Evolutionary conservation across 2,888 invertebrate genomes (phyloP).

Genomic region (Ophraella communa): DNA sequence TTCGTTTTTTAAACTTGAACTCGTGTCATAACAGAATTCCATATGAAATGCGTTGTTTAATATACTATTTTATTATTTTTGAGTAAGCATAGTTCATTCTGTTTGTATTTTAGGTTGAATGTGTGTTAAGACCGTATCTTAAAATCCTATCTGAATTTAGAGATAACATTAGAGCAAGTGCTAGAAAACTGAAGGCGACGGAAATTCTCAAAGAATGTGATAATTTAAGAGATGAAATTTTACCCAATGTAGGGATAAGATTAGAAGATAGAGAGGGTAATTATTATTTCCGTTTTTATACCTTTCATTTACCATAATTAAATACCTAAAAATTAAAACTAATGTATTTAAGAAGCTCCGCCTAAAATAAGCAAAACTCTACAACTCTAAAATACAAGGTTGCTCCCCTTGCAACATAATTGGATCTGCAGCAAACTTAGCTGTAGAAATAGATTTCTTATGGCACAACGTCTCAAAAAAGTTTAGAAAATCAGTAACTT

Average conservation of each 20-base stretch:
- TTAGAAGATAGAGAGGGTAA: slow-evolving; percentile 88
- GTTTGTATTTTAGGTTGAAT: slow-evolving; percentile 64
- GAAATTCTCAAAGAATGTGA: slow-evolving; percentile 88
- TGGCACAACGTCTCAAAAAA: too few relatives aligned
- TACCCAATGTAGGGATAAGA: slow-evolving; percentile 92
- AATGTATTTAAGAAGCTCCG: too few relatives aligned
- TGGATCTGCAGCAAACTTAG: too few relatives aligned
- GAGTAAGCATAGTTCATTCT: neutral
- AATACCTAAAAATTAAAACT: neutral
- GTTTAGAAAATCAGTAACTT: too few relatives aligned
- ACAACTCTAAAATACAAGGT: too few relatives aligned
- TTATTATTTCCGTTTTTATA: neutral
- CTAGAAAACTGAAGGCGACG: slow-evolving; percentile 68
- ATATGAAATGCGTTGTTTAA: too few relatives aligned
- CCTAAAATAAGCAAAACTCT: too few relatives aligned
- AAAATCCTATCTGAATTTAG: slow-evolving; percentile 86
- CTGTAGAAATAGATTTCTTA: too few relatives aligned
- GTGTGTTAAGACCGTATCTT: slow-evolving; percentile 86
- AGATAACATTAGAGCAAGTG: slow-evolving; percentile 74
- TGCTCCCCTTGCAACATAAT: too few relatives aligned
- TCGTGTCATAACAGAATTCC: too few relatives aligned
- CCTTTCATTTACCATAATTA: neutral
- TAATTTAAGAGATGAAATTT: slow-evolving; percentile 79
- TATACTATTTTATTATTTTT: too few relatives aligned
- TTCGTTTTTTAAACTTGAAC: too few relatives aligned